phyloP scores from a whole-genome alignment of 2,888 invertebrate genomes.

The Creontiades dilutus region DNA sequence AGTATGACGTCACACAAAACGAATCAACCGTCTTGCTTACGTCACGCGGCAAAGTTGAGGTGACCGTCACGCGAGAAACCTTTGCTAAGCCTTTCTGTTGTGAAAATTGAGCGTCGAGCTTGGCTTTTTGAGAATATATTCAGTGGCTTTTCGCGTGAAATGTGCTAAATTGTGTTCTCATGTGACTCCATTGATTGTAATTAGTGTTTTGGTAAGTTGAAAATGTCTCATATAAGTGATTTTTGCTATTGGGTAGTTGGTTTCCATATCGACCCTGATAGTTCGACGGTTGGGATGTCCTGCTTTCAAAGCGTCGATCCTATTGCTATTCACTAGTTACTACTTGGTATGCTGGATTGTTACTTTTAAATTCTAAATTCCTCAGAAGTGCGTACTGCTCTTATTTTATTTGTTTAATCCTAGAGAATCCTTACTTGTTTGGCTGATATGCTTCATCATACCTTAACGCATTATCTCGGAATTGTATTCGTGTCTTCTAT shows the following conservation, averaged over 20 bases:
- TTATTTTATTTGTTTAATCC: no score
- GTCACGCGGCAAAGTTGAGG: slow-evolving; percentile 20
- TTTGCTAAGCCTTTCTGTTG: slow-evolving; percentile 17
- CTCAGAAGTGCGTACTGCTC: no score
- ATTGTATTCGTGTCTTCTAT: no score
- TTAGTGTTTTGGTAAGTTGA: not conserved
- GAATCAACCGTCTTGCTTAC: not conserved
- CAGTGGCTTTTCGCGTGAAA: not conserved
- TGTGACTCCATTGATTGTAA: not conserved
- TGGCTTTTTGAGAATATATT: not conserved
- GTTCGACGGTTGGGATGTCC: not conserved
- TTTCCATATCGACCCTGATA: not conserved
- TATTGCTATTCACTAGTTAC: not conserved
- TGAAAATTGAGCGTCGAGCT: slow-evolving; percentile 20
- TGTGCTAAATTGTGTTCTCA: not conserved
- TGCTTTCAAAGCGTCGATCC: not conserved
- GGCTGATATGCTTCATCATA: no score
- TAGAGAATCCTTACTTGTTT: no score
- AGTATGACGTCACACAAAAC: no score
- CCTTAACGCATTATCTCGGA: no score
- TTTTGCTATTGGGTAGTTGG: no score
- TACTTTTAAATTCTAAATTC: no score
- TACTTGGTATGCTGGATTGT: no score
- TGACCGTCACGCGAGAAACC: slow-evolving; percentile 39
- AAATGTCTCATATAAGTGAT: no score